Evolutionary conservation across 2,888 invertebrate genomes (phyloP).

Genomic region (Yponomeuta sedellus): DNA sequence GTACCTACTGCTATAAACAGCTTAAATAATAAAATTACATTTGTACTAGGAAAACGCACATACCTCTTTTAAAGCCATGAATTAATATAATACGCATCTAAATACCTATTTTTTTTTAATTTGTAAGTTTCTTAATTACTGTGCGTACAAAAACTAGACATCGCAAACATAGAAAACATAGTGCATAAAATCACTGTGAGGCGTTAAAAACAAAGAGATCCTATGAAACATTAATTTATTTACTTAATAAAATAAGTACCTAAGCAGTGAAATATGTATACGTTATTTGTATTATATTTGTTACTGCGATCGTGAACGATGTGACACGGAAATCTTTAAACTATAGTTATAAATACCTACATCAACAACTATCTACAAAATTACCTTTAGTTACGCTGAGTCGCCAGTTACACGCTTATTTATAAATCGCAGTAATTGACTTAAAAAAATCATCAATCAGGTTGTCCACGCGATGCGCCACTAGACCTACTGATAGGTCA

Average conservation of each 20-base stretch:
- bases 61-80: no score
- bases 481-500: not conserved
- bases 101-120: not conserved
- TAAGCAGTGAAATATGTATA: not conserved
- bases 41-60: no score
- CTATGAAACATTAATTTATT: not conserved
- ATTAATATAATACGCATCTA: no score
- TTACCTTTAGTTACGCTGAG: not conserved
- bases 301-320: not conserved
- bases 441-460: not conserved
- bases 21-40: no score
- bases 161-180: not conserved
- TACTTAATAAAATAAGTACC: not conserved
- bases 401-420: not conserved
- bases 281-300: not conserved
- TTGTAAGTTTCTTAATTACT: not conserved
- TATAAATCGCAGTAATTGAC: not conserved
- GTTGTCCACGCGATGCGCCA: not conserved
- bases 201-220: not conserved
- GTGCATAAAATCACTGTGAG: not conserved
- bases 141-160: not conserved
- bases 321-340: not conserved
- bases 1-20: no score
- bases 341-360: not conserved
- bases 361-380: not conserved